Percentiles rank a stretch among this genome's conserved stretches.
Conservation (phyloP, 1,140 invertebrate species). For the Venustaconcha ellipsiformis region DNA sequence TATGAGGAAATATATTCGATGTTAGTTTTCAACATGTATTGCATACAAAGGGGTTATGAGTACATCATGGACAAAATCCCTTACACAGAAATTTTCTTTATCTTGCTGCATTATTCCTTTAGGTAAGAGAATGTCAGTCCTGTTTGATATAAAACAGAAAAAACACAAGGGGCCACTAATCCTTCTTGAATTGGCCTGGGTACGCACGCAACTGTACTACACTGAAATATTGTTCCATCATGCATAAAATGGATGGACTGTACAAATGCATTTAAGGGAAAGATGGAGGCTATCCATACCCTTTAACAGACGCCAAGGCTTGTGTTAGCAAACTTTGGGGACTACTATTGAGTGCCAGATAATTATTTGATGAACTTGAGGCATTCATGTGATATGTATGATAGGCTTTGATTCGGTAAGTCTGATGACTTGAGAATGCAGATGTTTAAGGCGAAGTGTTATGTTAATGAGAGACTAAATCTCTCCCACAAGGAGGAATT, state of each 20-base stretch:
- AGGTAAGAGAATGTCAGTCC: too few species aligned
- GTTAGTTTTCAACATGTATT: too few species aligned
- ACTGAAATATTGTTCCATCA: too few species aligned
- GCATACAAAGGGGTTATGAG: too few species aligned
- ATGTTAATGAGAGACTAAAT: background rate
- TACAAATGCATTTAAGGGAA: slow-evolving; percentile 9
- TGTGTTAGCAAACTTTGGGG: background rate
- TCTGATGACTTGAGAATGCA: background rate
- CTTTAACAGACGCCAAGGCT: background rate
- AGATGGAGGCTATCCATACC: background rate
- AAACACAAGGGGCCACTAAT: too few species aligned
- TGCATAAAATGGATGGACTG: background rate
- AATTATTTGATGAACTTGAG: background rate
- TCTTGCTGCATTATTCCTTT: too few species aligned
- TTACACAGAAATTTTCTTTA: too few species aligned
- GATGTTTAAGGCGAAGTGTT: background rate
- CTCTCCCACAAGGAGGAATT: background rate
- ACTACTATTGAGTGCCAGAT: background rate
- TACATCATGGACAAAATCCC: too few species aligned
- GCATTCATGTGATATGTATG: background rate
- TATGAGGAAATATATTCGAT: too few species aligned
- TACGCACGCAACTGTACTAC: too few species aligned
- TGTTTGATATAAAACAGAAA: too few species aligned
- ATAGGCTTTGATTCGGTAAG: background rate
- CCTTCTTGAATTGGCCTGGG: too few species aligned